phyloP scores from a whole-genome alignment of 2,797 vertebrate genomes.

The Artibeus jamaicensis region DNA sequence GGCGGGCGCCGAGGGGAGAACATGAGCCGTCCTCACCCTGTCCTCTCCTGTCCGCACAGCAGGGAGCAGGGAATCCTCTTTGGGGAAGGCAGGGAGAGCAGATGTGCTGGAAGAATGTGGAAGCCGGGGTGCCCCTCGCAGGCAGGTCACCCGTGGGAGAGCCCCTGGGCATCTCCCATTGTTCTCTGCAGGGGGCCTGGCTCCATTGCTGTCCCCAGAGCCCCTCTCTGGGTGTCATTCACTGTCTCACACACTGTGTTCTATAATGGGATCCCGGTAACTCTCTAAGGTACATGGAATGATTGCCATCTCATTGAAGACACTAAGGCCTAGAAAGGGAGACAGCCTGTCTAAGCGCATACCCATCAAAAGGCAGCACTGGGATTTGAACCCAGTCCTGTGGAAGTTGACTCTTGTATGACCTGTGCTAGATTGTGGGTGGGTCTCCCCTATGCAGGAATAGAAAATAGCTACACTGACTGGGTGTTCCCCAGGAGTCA shows the following conservation, averaged over 20 bases:
- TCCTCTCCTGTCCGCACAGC: accelerated
- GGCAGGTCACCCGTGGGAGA: accelerated
- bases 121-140: not conserved
- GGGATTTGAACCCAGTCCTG: not conserved
- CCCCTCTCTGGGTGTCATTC: not conserved
- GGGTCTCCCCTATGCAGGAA: not conserved
- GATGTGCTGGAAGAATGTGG: not conserved
- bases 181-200: not conserved
- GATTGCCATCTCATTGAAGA: not conserved
- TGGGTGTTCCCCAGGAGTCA: accelerated
- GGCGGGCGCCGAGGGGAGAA: not conserved
- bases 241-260: not conserved
- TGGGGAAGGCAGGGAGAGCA: accelerated
- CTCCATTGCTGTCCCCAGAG: not conserved
- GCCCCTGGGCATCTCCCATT: not conserved
- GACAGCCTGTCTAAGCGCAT: not conserved
- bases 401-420: not conserved
- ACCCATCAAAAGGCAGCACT: not conserved
- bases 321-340: not conserved
- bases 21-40: not conserved
- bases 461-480: not conserved
- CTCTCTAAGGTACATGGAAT: not conserved
- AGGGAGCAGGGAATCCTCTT: not conserved
- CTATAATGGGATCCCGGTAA: not conserved
- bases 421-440: not conserved